Percentiles rank a stretch among this genome's conserved stretches.
phyloP scores from a whole-genome alignment of 2,797 vertebrate genomes.

The Petrocephalus sullivani region DNA sequence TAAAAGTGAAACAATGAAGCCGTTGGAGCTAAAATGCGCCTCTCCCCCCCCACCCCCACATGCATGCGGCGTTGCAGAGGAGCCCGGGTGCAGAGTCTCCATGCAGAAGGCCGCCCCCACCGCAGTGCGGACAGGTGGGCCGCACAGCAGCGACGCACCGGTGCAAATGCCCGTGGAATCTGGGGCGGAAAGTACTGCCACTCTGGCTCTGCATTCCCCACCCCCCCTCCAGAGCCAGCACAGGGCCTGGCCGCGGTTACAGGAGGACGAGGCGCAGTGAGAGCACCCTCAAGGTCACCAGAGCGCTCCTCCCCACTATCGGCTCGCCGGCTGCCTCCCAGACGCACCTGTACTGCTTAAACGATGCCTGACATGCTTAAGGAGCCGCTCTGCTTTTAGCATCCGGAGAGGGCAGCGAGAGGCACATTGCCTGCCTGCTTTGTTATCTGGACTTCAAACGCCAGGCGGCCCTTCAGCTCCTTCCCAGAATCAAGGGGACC shows the following conservation, averaged over 20 bases:
- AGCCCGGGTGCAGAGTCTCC: background rate
- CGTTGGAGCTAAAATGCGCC: background rate
- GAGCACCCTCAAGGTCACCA: background rate
- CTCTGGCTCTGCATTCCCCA: background rate
- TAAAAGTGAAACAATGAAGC: background rate
- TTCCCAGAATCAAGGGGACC: background rate
- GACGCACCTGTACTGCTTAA: background rate
- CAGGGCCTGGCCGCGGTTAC: background rate
- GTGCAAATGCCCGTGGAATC: background rate
- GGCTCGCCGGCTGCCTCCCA: background rate
- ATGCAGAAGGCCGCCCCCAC: background rate
- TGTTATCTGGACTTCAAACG: constrained; percentile 14
- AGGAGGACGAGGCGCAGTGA: background rate
- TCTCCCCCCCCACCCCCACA: background rate
- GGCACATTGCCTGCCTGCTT: background rate
- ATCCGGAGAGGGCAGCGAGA: background rate
- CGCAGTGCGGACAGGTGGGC: background rate
- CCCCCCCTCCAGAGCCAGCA: background rate
- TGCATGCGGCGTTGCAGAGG: background rate
- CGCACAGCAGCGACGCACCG: background rate
- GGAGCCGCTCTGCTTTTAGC: background rate
- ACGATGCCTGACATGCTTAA: background rate
- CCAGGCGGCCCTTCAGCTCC: background rate
- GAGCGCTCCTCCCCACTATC: background rate
- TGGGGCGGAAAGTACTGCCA: background rate